Evolutionary conservation across 2,797 vertebrate species (phyloP).

Genomic region (Psittacula derbiana): DNA sequence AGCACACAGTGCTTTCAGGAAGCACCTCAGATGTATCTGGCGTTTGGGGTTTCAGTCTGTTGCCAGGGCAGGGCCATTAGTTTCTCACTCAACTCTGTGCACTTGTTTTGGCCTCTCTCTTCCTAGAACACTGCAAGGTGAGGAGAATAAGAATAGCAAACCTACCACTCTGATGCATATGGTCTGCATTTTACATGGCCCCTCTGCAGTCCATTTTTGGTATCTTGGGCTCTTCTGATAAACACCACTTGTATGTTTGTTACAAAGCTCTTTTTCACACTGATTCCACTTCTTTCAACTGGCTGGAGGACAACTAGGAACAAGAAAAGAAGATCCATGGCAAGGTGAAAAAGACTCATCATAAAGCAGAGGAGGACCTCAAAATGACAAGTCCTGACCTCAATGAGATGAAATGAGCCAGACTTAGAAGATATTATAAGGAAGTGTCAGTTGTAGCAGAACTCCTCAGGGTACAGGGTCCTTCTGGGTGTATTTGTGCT

Average conservation of each 20-base stretch:
- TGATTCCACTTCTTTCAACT: neutral
- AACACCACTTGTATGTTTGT: neutral
- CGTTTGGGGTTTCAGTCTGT: neutral
- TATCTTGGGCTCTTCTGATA: neutral
- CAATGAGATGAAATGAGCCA: slow-evolving; percentile 75
- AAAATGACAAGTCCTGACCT: slow-evolving; percentile 76
- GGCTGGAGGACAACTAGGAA: slow-evolving; percentile 77
- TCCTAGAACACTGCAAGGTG: slow-evolving; percentile 76
- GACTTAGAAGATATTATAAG: slow-evolving; percentile 77
- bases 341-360: slow-evolving; percentile 76
- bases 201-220: neutral
- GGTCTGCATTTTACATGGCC: neutral
- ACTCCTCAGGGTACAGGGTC: neutral
- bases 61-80: neutral
- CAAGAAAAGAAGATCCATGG: slow-evolving; percentile 79
- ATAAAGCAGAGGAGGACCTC: slow-evolving; percentile 77
- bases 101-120: neutral
- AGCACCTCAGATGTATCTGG: neutral
- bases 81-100: neutral
- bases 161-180: slow-evolving; percentile 56
- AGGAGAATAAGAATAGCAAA: slow-evolving; percentile 81
- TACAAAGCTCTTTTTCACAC: neutral
- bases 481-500: neutral
- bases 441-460: slow-evolving; percentile 15
- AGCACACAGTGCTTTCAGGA: neutral